Conservation (phyloP, 2,797 vertebrate genomes). For the Ptychobarbus kaznakovi region DNA sequence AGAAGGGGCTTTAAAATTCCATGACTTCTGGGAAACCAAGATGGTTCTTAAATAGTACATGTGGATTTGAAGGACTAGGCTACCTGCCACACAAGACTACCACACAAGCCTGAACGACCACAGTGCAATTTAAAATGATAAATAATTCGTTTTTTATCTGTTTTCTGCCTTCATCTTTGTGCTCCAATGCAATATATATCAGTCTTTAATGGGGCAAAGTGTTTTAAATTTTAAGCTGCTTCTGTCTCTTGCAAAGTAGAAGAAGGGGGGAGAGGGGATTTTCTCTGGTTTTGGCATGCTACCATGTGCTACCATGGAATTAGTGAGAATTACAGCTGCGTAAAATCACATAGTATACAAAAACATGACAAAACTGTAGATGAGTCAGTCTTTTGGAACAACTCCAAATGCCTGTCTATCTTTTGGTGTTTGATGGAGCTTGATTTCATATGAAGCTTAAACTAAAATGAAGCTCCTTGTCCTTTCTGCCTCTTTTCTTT, state of each 20-base stretch:
- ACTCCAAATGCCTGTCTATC: neutral
- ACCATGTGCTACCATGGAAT: constrained; percentile 20
- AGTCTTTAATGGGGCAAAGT: constrained; percentile 34
- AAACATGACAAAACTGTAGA: neutral
- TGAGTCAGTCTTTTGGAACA: neutral
- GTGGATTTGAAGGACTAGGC: constrained; percentile 40
- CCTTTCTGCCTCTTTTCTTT: too few species aligned
- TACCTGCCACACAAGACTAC: neutral
- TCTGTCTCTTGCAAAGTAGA: constrained; percentile 20
- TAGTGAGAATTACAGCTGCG: constrained; percentile 19
- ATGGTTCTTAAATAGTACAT: constrained; percentile 35
- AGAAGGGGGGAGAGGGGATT: neutral
- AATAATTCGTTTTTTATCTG: neutral
- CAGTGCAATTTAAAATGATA: neutral
- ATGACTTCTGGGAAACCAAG: constrained; percentile 41
- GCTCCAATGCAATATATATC: constrained; percentile 42
- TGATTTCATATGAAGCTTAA: neutral
- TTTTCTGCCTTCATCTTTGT: neutral
- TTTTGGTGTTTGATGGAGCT: neutral
- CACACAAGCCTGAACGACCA: neutral
- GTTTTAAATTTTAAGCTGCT: constrained; percentile 46
- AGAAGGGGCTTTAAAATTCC: constrained; percentile 16
- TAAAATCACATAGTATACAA: constrained; percentile 19
- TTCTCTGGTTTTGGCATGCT: constrained; percentile 15
- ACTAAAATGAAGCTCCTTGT: neutral